phyloP scores from a whole-genome alignment of 2,888 invertebrate genomes.

The Epirrhoe alternata region DNA sequence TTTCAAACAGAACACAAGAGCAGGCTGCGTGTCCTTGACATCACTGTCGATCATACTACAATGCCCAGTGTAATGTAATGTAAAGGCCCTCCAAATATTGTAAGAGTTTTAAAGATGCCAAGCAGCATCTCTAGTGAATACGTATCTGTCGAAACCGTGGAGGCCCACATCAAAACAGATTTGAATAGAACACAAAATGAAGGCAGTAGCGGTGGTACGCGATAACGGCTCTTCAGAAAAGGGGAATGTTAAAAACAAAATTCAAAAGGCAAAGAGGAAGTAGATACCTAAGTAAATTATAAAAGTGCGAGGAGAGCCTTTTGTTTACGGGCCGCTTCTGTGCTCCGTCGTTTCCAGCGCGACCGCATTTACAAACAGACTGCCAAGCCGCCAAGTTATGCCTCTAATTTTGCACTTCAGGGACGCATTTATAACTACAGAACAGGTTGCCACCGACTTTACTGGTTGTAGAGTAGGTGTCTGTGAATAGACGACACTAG shows the following conservation, averaged over 20 bases:
- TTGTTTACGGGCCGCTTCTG: slow-evolving; percentile 68
- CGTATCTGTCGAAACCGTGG: slow-evolving; percentile 57
- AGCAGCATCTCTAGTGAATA: slow-evolving; percentile 44
- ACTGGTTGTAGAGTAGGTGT: background rate
- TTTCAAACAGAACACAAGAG: background rate
- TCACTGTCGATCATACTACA: slow-evolving; percentile 22
- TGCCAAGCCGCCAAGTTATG: slow-evolving; percentile 55
- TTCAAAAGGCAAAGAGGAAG: slow-evolving; percentile 72
- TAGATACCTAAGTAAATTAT: slow-evolving; percentile 74
- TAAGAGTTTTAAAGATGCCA: slow-evolving; percentile 30
- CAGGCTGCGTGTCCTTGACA: slow-evolving; percentile 6
- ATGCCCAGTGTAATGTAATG: slow-evolving; percentile 12
- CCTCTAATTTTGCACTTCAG: slow-evolving; percentile 50
- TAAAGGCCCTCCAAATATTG: slow-evolving; percentile 22
- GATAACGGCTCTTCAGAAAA: slow-evolving; percentile 75
- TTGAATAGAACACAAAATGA: slow-evolving; percentile 70
- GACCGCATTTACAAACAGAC: slow-evolving; percentile 59
- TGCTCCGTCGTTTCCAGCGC: slow-evolving; percentile 56
- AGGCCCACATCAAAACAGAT: slow-evolving; percentile 65
- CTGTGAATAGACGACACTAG: background rate
- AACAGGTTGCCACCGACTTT: slow-evolving; percentile 12
- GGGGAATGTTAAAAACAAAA: slow-evolving; percentile 72
- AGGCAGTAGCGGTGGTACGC: slow-evolving; percentile 63
- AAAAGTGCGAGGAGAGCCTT: slow-evolving; percentile 70
- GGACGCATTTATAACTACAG: slow-evolving; percentile 16